These are phyloP conservation scores for Cacoxenus indagator DNA, from an alignment of 2,888 invertebrate genomes.

Conservation along the genomic window DNA sequence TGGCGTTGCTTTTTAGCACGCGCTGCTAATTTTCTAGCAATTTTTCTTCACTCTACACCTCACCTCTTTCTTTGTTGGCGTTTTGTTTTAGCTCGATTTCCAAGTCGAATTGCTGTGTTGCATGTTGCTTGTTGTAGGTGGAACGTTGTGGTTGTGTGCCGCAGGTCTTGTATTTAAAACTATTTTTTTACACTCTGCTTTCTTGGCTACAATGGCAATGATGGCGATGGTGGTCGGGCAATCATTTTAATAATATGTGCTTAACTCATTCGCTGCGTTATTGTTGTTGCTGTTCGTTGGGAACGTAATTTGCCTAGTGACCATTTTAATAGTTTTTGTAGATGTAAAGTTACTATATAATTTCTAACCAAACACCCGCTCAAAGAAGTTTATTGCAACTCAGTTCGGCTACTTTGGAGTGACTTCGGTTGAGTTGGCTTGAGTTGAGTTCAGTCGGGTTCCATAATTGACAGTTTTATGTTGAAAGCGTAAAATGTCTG, in stretches of 20 bases:
- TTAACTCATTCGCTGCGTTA: not conserved
- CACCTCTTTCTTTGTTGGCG: not conserved
- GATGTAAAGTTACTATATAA: slow-evolving; percentile 44
- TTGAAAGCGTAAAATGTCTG: not conserved
- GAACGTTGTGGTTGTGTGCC: not conserved
- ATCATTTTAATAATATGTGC: slow-evolving; percentile 59
- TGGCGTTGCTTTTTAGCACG: slow-evolving; percentile 48
- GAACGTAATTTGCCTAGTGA: slow-evolving; percentile 35
- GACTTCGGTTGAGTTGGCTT: no score
- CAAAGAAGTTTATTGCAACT: slow-evolving; percentile 58
- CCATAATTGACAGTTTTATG: not conserved
- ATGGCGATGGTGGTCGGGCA: slow-evolving; percentile 39
- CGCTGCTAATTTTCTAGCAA: slow-evolving; percentile 63
- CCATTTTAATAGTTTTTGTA: not conserved
- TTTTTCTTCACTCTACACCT: slow-evolving; percentile 49
- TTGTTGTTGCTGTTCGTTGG: slow-evolving; percentile 16
- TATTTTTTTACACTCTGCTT: slow-evolving; percentile 21
- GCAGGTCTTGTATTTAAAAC: slow-evolving; percentile 10
- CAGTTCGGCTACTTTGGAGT: no score
- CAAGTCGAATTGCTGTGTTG: slow-evolving; percentile 4
- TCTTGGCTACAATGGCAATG: not conserved
- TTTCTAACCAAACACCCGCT: slow-evolving; percentile 44
- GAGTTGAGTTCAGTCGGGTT: not conserved
- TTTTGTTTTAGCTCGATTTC: slow-evolving; percentile 10
- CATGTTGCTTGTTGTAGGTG: slow-evolving; percentile 11